Evolutionary conservation across 2,888 invertebrate genomes (phyloP), one percentile per base, ranked within the genome.

Genomic region (Andrena bucephala): DNA sequence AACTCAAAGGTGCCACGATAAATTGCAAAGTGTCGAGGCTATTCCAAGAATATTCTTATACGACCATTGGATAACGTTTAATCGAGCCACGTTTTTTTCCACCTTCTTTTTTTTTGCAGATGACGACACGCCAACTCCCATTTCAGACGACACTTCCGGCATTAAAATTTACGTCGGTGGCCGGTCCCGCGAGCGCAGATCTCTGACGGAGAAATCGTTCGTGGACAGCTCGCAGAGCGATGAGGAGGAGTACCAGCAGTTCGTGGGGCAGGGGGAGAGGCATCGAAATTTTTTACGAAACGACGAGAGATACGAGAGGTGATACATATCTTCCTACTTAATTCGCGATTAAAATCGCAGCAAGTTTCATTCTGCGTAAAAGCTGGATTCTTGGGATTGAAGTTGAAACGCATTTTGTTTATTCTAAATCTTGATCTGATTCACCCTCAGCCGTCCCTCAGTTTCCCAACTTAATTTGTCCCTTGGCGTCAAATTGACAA

Each of bases 151-250:
- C 57, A 83, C 72, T 69, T 87, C 89, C 24, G 80, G 76, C 13
- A 79, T 62, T 50, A 85, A 88, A 73, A 82, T 89, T 59, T 89
- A 91, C 80, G 89, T 88, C 20, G 90, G 89, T n/a, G 86, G 89
- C 50, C 90, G 76, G 68, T 48, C 69, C 60, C 87, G 91, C 31
- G 80, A 89, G 36, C 90, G 91, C 27, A 89, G 93, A 77, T 91
- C 91, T n/a, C 80, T 91, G 72, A 84, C 81, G n/a, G 83, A 86
- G 66, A 88, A 90, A 69, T 85, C 85, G 65, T 87, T 83, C 27
- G 54, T 86, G 68, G 89, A 90, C 60, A 54, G 76, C 60, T 84
- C 83, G 36, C 63, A 60, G 72, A 65, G 60, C 20, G 67, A 71
- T 16, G 65, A 65, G 29, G 71, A 65, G 29, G 71, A 82, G 69